These are phyloP conservation scores for Trachemys scripta DNA, from an alignment of 2,113 vertebrate species.

Conservation along the genomic window DNA sequence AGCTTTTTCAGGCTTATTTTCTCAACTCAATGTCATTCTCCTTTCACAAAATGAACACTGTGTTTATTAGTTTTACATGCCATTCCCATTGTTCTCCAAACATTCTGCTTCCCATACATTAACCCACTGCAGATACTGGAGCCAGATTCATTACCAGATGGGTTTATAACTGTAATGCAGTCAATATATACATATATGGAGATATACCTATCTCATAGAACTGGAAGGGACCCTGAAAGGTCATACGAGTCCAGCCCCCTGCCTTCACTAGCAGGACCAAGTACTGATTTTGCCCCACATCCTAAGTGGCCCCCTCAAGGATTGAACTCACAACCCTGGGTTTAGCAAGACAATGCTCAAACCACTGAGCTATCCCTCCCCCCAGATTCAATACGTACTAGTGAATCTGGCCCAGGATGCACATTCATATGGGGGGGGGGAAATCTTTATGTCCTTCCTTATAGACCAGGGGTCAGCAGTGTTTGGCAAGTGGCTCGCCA, in stretches of 20 bases:
- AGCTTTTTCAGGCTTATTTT: not conserved
- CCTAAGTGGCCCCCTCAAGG: too few relatives aligned
- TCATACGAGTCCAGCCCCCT: too few relatives aligned
- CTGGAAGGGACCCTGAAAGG: too few relatives aligned
- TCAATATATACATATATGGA: too few relatives aligned
- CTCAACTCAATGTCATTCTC: not conserved
- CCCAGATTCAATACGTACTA: not conserved
- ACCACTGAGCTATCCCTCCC: too few relatives aligned
- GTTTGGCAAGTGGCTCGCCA: too few relatives aligned
- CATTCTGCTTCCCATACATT: not conserved
- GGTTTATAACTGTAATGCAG: not conserved
- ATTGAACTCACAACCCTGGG: too few relatives aligned
- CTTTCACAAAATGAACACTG: not conserved
- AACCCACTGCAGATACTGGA: not conserved
- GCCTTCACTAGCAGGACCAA: too few relatives aligned
- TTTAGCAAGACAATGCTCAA: too few relatives aligned
- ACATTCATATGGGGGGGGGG: not conserved
- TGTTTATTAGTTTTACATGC: not conserved
- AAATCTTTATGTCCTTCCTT: not conserved
- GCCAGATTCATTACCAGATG: not conserved
- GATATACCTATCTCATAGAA: too few relatives aligned
- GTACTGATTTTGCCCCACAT: too few relatives aligned
- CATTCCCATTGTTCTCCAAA: not conserved
- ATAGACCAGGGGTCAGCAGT: too few relatives aligned
- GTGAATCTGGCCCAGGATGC: accelerated